Percentiles rank a stretch among this genome's conserved stretches.
Evolutionary conservation across 1,140 invertebrate genomes (phyloP).

Genomic region (Ceratoteleas bidentatus): DNA sequence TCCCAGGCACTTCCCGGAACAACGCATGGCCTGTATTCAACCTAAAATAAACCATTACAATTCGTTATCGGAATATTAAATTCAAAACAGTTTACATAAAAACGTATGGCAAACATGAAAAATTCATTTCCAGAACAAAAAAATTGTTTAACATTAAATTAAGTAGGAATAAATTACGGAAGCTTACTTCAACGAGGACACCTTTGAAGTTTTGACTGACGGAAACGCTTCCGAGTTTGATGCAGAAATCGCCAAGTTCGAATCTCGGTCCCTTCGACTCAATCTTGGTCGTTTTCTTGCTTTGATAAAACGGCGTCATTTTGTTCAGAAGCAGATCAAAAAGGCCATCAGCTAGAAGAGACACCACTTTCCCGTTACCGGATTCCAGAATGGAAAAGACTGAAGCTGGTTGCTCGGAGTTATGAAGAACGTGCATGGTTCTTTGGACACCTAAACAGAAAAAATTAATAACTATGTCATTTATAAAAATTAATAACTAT

Average conservation of each 20-base stretch:
- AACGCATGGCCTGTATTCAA: conserved; percentile 95
- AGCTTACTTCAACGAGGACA: conserved; percentile 92
- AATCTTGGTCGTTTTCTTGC: conserved; percentile 91
- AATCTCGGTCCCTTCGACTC: conserved; percentile 96
- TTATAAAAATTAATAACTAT: neutral
- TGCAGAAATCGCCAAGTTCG: conserved; percentile 95
- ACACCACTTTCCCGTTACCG: conserved; percentile 88
- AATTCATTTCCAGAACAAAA: too few species aligned
- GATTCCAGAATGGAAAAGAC: conserved; percentile 96
- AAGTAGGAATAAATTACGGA: too few species aligned
- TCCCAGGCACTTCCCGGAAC: conserved; percentile 94
- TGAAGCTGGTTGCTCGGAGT: conserved; percentile 96
- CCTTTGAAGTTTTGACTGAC: conserved; percentile 97
- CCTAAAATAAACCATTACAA: conserved; percentile 78
- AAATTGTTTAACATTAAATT: neutral
- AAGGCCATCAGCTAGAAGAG: conserved; percentile 93
- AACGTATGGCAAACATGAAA: too few species aligned
- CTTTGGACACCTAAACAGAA: conserved; percentile 83
- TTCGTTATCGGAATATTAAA: neutral
- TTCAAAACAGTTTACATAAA: too few species aligned
- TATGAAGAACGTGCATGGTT: conserved; percentile 94
- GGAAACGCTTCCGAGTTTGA: conserved; percentile 95
- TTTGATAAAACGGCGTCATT: conserved; percentile 91
- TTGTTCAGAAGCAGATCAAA: conserved; percentile 96
- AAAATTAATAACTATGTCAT: neutral